Conservation (phyloP, 2,113 vertebrate species). For the Cebus imitator region DNA sequence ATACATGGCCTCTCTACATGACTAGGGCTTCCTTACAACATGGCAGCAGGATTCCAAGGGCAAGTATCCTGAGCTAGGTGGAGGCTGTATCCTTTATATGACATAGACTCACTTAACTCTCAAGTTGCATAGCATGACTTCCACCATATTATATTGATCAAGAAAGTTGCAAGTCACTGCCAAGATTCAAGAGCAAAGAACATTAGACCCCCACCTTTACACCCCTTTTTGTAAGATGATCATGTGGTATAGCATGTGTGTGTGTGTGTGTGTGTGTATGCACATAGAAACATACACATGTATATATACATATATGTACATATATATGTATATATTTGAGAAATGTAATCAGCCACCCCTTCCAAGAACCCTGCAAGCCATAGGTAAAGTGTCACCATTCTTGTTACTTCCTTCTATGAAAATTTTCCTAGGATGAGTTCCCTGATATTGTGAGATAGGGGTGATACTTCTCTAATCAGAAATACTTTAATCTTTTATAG, state of each 20-base stretch:
- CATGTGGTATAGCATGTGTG: background rate
- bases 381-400: background rate
- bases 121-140: background rate
- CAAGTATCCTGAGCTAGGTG: background rate
- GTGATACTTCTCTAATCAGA: background rate
- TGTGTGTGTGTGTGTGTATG: too few relatives aligned
- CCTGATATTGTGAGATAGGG: background rate
- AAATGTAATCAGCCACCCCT: background rate
- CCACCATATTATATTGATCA: background rate
- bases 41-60: background rate
- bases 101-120: background rate
- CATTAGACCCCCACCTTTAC: background rate
- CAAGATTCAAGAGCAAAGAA: background rate
- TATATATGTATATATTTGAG: background rate
- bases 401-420: background rate
- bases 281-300: too few relatives aligned
- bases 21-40: background rate
- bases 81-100: background rate
- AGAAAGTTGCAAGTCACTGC: background rate
- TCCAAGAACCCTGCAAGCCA: background rate
- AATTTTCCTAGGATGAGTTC: background rate
- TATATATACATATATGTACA: background rate
- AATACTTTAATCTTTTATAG: background rate
- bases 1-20: background rate
- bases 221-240: background rate